phyloP scores from a whole-genome alignment of 2,797 vertebrate genomes.

The Aplochiton taeniatus region DNA sequence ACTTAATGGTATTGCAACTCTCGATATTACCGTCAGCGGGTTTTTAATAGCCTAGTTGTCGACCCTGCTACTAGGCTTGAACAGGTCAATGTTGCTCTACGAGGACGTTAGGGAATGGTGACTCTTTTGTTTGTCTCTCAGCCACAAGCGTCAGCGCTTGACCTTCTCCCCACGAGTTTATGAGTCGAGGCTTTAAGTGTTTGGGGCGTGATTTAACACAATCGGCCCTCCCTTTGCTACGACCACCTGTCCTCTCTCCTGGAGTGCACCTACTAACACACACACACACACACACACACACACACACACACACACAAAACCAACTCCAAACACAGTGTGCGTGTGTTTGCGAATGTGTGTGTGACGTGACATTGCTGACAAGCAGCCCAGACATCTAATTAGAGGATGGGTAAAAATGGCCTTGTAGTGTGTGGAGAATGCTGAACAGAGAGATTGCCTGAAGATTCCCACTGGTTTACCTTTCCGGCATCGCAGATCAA shows the following conservation, averaged over 20 bases:
- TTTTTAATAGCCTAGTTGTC: too few species aligned
- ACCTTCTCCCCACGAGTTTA: slow-evolving; percentile 10
- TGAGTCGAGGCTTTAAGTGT: slow-evolving; percentile 4
- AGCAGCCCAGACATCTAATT: slow-evolving; percentile 41
- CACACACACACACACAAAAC: slow-evolving; percentile 3
- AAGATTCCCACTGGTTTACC: slow-evolving; percentile 63
- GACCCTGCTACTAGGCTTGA: too few species aligned
- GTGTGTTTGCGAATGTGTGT: not conserved
- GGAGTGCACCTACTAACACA: not conserved
- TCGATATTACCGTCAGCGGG: too few species aligned
- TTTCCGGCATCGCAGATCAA: slow-evolving; percentile 67
- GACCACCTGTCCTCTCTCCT: slow-evolving; percentile 5
- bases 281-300: slow-evolving; percentile 9
- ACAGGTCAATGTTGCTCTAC: not conserved
- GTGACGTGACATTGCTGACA: slow-evolving; percentile 54
- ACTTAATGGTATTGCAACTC: too few species aligned
- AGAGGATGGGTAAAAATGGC: slow-evolving; percentile 37
- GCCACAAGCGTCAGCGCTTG: not conserved
- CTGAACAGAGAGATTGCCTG: slow-evolving; percentile 57
- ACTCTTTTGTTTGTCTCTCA: slow-evolving; percentile 1
- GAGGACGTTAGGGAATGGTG: not conserved
- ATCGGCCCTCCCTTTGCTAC: not conserved
- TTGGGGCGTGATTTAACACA: slow-evolving; percentile 15
- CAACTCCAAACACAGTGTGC: not conserved
- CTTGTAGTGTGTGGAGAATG: slow-evolving; percentile 50